Evolutionary conservation across 2,888 invertebrate species (phyloP), one percentile per base, ranked within the genome.

Genomic region (Andrena flavipes): DNA sequence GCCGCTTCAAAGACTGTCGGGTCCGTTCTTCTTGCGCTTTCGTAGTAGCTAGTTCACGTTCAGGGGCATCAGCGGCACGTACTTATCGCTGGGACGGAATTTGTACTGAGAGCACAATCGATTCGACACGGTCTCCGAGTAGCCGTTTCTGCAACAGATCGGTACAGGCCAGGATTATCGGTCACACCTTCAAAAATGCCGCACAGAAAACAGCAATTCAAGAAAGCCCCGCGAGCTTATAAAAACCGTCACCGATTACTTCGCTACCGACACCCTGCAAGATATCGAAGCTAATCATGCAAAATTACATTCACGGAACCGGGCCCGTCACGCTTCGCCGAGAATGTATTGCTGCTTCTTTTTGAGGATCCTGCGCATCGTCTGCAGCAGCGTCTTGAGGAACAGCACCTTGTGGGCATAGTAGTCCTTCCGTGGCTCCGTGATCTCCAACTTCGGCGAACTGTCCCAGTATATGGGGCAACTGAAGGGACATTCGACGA

Each of bases 41-140:
- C 89, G 87, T 85, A 88, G 84, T 90, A 91, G 91, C 87, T 90
- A 87, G 76, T 94, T 95, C 51, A 94, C 94, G 86, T 92, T 93
- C 20, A 93, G 79, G 69, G 94, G 92, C 93, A 94, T 92, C 77
- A 94, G 76, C 77, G 96, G 95, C 76, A 95, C 94, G 89, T 96
- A 96, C 91, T 96, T 96, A 82, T 96, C 96, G 51, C 96, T 96
- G 0, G 96, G 96, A 84, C 95, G 95, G 90, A 95, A 96, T 86
- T 95, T 95, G 95, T 95, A 96, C 87, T 95, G 95, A 4, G 95
- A 94, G 88, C 96, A 96, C 65, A 96, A 92, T 76, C 94, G 94
- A 88, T 95, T 95, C 64, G 95, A 95, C 86, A 95, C 95, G 42
- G 95, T 95, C 90, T 95, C 94, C 78, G 95, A 95, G 87, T 96